Evolutionary conservation across 1,140 invertebrate genomes (phyloP).

Genomic region (Aphelinus certus): DNA sequence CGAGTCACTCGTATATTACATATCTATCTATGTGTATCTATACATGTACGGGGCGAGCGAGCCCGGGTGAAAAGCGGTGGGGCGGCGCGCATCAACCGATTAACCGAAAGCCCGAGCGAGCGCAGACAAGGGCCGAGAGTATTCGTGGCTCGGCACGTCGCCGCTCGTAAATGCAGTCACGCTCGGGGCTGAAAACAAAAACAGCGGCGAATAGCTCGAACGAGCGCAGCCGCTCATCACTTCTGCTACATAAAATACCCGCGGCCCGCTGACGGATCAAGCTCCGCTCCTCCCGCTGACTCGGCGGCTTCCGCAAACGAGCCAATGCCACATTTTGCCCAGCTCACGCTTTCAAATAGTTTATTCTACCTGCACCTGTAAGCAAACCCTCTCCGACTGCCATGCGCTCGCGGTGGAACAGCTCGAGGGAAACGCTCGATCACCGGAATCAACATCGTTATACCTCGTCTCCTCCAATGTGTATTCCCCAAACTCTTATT

Average conservation of each 20-base stretch:
- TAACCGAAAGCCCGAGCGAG: too few species aligned
- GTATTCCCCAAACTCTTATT: too few species aligned
- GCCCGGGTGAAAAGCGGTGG: not conserved
- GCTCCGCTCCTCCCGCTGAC: not conserved
- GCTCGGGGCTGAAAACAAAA: conserved; percentile 58
- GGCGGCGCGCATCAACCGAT: too few species aligned
- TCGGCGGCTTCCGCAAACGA: conserved; percentile 16
- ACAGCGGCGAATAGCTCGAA: conserved; percentile 61
- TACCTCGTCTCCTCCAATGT: too few species aligned
- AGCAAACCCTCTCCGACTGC: too few species aligned
- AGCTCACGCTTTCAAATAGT: conserved; percentile 6
- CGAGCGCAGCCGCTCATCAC: conserved; percentile 62
- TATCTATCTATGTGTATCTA: not conserved
- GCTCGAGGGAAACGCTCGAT: too few species aligned
- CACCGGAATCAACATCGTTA: too few species aligned
- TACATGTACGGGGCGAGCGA: not conserved
- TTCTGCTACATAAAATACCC: conserved; percentile 62
- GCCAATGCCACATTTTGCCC: conserved; percentile 8
- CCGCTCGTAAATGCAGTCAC: conserved; percentile 63
- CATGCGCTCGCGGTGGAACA: too few species aligned
- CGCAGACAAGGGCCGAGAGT: too few species aligned
- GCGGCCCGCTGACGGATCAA: too few species aligned
- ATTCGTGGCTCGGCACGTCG: too few species aligned
- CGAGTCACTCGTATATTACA: not conserved
- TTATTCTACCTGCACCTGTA: not conserved